phyloP scores from a whole-genome alignment of 2,113 vertebrate species.

The Glaucomys volans region DNA sequence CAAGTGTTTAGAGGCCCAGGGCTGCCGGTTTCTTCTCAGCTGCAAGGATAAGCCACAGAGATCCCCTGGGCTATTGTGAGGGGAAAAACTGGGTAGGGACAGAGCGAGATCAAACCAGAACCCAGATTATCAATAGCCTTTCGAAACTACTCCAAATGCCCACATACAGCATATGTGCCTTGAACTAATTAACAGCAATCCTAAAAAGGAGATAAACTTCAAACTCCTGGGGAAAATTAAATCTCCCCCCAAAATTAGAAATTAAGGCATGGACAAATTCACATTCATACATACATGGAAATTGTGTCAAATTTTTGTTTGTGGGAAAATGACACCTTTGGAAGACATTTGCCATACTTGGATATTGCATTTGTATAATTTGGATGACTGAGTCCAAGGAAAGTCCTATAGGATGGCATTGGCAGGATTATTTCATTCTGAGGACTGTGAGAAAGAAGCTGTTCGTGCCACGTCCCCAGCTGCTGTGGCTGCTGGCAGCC shows the following conservation, averaged over 20 bases:
- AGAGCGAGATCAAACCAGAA: background rate
- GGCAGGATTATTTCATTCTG: background rate
- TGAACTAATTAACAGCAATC: background rate
- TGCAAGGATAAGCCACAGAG: background rate
- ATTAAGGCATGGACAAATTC: background rate
- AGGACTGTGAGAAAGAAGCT: background rate
- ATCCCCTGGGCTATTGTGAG: background rate
- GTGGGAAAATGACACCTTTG: background rate
- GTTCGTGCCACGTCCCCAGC: background rate
- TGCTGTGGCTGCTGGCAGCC: background rate
- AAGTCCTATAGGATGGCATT: background rate
- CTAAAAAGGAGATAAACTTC: background rate
- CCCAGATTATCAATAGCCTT: background rate
- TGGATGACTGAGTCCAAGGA: background rate
- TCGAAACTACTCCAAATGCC: background rate
- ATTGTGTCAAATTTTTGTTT: background rate
- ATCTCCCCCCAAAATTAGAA: background rate
- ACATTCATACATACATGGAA: background rate
- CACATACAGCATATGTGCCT: background rate
- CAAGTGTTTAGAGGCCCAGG: background rate
- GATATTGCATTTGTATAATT: background rate
- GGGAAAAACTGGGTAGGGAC: background rate
- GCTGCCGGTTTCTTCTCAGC: background rate
- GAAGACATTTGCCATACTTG: background rate
- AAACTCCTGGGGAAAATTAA: background rate